Percentiles rank a stretch among this genome's conserved stretches.
These are phyloP conservation scores for Cryptotermes secundus DNA, from an alignment of 1,140 invertebrate species.

Conservation along the genomic window DNA sequence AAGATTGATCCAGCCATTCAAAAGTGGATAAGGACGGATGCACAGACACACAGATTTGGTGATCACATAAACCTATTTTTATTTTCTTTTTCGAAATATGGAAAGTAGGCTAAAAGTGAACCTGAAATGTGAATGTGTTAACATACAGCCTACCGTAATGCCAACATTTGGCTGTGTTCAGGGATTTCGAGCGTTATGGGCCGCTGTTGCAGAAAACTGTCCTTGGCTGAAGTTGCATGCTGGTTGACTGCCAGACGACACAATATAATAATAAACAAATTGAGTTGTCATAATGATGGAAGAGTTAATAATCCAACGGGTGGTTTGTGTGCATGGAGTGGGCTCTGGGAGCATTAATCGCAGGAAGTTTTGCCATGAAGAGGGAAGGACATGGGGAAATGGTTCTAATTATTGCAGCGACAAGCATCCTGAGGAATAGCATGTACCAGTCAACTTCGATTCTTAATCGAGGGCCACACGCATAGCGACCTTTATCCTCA, in stretches of 20 bases:
- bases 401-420: background rate
- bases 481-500: background rate
- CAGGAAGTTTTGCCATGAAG: conserved; percentile 18
- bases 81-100: too few species aligned
- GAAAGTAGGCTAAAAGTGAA: too few species aligned
- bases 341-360: background rate
- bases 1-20: too few species aligned
- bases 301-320: background rate
- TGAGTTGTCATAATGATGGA: conserved; percentile 13
- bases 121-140: too few species aligned
- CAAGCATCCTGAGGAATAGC: background rate
- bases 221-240: background rate
- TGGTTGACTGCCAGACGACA: background rate
- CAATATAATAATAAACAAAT: conserved; percentile 18
- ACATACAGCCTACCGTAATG: too few species aligned
- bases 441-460: background rate
- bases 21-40: too few species aligned
- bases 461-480: background rate
- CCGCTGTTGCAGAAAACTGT: conserved; percentile 3
- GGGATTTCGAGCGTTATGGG: too few species aligned
- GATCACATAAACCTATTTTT: too few species aligned
- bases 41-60: too few species aligned
- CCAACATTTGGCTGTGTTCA: too few species aligned
- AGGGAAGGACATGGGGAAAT: background rate
- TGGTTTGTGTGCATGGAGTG: background rate